Base-by-base conservation (phyloP, 37 sponge, comb jelly and placozoan genomes). In the Tethya wilhelma region DNA sequence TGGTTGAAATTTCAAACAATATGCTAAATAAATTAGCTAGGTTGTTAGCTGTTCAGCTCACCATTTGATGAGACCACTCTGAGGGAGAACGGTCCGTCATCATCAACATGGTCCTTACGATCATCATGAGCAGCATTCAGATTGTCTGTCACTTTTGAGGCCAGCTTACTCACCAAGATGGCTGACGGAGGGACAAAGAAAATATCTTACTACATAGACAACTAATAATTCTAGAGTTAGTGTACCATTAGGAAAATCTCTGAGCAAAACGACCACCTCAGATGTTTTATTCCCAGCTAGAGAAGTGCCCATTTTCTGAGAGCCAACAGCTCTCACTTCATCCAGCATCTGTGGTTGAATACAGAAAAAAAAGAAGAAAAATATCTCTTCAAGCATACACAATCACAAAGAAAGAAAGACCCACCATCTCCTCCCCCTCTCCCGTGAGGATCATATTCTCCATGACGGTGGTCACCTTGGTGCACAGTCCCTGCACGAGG, bases 231-330 rank as follows among this genome's bases (percentile, higher is more conserved):
- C 17, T 49, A 19, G 55, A 19, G 55, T 19, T 49, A 17, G 44
- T 86, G 59, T 62, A 84, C 91, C 71, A 40, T 77, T 88, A 0
- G 97, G 97, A 2, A 89, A 44, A 29, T 88, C 82, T 58, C 62
- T 86, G 31, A 93, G 82, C 5, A 93, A 43, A 0, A 96, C 71
- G 6, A 93, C 94, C 34, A 93, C 65, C 22, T 96, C 97, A 9
- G 87, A 89, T 41, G 73, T 79, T 67, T 68, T 85, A 69, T 87
- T 56, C 19, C 92, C 92, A 31, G 85, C 84, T 1, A 93, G 53
- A n/a, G 87, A 67, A 9, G 89, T 89, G 4, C 94, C 91, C 63
- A 88, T 96, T 77, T 87, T 86, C 62, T 82, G 86, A 0, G 97
- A 90, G 1, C 97, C 97, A 6, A 91, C 95, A 25, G 69, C 67